Percentiles rank a stretch among this genome's conserved stretches.
Conservation (phyloP, 2,888 invertebrate species). For the Pachymerium ferrugineum region DNA sequence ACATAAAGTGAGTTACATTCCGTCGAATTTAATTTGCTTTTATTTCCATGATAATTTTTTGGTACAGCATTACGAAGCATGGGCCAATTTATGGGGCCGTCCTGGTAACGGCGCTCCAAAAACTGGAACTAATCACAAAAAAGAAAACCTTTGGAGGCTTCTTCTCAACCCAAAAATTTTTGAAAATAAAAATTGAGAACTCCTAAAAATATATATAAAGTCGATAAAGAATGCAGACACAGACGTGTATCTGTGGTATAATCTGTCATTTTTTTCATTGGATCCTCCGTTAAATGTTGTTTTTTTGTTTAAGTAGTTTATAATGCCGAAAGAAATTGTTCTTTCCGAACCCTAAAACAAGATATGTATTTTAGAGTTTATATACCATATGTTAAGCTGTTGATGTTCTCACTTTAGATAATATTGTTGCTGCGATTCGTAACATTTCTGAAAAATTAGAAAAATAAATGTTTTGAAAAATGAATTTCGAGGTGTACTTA, state of each 20-base stretch:
- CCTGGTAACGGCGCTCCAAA: constrained; percentile 63
- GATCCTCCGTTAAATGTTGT: neutral
- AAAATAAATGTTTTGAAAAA: too few relatives aligned
- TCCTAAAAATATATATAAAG: neutral
- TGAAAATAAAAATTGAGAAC: neutral
- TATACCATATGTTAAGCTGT: too few relatives aligned
- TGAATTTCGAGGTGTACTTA: too few relatives aligned
- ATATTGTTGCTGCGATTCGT: neutral
- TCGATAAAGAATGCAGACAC: neutral
- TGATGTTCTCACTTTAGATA: neutral
- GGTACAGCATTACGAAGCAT: constrained; percentile 64
- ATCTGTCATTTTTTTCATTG: neutral
- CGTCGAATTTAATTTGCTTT: neutral
- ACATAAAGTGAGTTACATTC: neutral
- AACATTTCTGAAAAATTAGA: neutral
- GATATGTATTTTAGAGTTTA: too few relatives aligned
- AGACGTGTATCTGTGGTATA: neutral
- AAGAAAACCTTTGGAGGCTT: constrained; percentile 37
- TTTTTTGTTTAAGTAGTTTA: neutral
- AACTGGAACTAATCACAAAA: constrained; percentile 37
- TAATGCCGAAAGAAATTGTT: too few relatives aligned
- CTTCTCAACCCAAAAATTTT: neutral
- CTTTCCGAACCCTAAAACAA: too few relatives aligned
- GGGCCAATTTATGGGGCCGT: constrained; percentile 71
- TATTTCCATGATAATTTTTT: neutral